phyloP scores from a whole-genome alignment of 2,888 invertebrate genomes.

The Petrolisthes cinctipes region DNA sequence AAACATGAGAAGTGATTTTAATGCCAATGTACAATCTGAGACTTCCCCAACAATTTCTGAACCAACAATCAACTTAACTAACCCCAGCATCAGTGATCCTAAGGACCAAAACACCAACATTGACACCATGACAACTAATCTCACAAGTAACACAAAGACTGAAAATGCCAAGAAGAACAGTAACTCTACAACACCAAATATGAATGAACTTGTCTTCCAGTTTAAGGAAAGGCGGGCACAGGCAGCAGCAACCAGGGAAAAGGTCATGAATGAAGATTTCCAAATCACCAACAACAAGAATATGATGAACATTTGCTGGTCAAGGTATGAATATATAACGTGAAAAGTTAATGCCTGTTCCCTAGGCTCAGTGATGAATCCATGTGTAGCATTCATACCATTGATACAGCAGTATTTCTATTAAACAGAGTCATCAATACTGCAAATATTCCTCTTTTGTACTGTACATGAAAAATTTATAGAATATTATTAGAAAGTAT shows the following conservation, averaged over 20 bases:
- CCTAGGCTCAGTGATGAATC: too few species aligned
- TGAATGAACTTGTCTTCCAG: slow-evolving; percentile 23
- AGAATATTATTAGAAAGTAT: too few species aligned
- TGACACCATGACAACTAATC: background rate
- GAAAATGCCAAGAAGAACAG: slow-evolving; percentile 26
- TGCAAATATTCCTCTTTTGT: too few species aligned
- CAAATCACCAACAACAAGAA: slow-evolving; percentile 34
- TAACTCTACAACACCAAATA: background rate
- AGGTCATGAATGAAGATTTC: slow-evolving; percentile 40
- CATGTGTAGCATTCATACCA: too few species aligned
- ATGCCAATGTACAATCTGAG: slow-evolving; percentile 29
- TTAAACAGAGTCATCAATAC: too few species aligned
- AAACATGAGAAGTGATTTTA: background rate
- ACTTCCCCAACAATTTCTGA: background rate
- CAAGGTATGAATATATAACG: background rate
- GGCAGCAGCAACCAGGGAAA: slow-evolving; percentile 47
- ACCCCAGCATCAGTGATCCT: background rate
- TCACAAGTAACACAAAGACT: background rate
- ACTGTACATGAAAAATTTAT: too few species aligned
- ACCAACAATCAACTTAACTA: background rate
- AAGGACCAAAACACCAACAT: slow-evolving; percentile 16
- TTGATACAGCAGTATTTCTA: too few species aligned
- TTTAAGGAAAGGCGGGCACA: slow-evolving; percentile 40
- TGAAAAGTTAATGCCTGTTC: too few species aligned
- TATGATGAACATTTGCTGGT: slow-evolving; percentile 17